A percentile compares a stretch with the other conserved stretches of the same genome.
These are phyloP conservation scores for Falco naumanni DNA, from an alignment of 2,797 vertebrate genomes.

Conservation along the genomic window DNA sequence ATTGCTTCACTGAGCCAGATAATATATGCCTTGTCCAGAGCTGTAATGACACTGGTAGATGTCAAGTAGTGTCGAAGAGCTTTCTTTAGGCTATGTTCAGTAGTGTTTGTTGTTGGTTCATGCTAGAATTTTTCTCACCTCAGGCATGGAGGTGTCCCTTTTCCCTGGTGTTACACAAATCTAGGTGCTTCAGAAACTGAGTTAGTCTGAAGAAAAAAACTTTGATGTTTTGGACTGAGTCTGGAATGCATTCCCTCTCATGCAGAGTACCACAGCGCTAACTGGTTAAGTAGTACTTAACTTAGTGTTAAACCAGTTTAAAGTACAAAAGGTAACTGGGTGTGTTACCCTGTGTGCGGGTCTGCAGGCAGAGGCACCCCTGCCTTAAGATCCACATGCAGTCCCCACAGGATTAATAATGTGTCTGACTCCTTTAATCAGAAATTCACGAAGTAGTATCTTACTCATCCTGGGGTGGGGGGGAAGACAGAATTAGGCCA, in stretches of 20 bases:
- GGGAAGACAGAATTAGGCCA: background rate
- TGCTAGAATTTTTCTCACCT: background rate
- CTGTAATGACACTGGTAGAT: background rate
- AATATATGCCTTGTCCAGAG: background rate
- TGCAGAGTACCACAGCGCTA: background rate
- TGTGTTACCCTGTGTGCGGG: rapidly evolving
- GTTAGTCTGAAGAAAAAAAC: background rate
- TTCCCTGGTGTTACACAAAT: background rate
- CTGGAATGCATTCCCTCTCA: background rate
- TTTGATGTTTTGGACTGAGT: background rate
- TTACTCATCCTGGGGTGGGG: background rate
- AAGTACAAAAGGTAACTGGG: background rate
- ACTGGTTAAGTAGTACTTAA: background rate
- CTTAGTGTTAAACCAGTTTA: background rate
- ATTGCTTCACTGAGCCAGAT: background rate
- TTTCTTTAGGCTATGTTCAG: background rate
- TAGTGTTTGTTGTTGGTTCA: background rate
- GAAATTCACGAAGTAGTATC: background rate
- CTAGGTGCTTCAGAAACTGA: background rate
- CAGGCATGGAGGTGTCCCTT: background rate
- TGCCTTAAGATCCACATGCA: background rate
- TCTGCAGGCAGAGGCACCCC: background rate
- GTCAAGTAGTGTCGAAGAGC: background rate
- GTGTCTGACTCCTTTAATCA: background rate
- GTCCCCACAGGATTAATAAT: background rate